Percentiles rank a stretch among this genome's conserved stretches.
These are phyloP conservation scores for Aselliscus stoliczkanus DNA, from an alignment of 2,797 vertebrate species.

Conservation along the genomic window DNA sequence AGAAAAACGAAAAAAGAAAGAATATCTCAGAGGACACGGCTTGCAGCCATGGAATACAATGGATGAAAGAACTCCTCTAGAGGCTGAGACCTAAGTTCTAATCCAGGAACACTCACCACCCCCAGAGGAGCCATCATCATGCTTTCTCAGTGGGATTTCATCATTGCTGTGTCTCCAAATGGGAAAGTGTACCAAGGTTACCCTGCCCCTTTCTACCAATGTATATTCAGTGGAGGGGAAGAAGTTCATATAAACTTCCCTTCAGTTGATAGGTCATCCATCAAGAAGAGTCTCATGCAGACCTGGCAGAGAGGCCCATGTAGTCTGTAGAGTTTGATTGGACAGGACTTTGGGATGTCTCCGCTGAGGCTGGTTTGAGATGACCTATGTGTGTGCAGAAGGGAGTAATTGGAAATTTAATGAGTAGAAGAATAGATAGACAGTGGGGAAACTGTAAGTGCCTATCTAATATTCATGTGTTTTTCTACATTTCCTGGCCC, in stretches of 20 bases:
- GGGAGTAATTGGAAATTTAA: not conserved
- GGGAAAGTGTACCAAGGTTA: not conserved
- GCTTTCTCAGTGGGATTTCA: not conserved
- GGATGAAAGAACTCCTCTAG: not conserved
- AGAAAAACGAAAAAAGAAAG: not conserved
- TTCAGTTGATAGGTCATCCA: not conserved
- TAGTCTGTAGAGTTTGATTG: not conserved
- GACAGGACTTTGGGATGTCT: not conserved
- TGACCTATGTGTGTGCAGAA: not conserved
- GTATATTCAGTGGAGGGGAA: not conserved
- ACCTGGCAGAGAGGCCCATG: not conserved
- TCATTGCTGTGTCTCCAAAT: not conserved
- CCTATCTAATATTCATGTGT: not conserved
- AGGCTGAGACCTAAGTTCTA: not conserved
- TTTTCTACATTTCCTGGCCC: not conserved
- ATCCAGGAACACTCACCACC: not conserved
- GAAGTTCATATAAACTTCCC: not conserved
- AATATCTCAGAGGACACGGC: not conserved
- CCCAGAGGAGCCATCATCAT: not conserved
- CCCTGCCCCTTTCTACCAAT: not conserved
- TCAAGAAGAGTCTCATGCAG: not conserved
- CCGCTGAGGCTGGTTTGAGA: not conserved
- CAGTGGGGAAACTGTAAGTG: not conserved
- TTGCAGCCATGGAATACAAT: not conserved
- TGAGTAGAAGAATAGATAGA: not conserved